A percentile compares a stretch with the other conserved stretches of the same genome.
phyloP scores from a whole-genome alignment of 2,797 vertebrate genomes.

The Thamnophis elegans region DNA sequence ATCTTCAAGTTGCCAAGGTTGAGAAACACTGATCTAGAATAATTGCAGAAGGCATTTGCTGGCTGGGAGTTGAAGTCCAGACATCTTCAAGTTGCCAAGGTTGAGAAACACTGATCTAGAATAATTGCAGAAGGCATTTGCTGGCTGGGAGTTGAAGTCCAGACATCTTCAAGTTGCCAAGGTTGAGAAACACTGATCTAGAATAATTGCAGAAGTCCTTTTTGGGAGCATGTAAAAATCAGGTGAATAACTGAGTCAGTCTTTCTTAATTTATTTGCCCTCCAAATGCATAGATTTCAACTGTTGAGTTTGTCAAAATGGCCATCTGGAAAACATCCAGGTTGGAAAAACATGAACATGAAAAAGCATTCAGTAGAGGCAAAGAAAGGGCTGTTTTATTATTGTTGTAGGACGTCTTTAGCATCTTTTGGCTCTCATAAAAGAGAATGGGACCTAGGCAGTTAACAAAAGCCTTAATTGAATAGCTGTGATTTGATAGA shows the following conservation, averaged over 20 bases:
- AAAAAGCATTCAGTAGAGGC: neutral
- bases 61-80: too few species aligned
- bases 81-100: too few species aligned
- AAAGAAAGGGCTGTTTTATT: neutral
- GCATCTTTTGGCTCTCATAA: constrained; percentile 60
- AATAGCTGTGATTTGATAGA: constrained; percentile 60
- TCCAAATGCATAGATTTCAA: neutral
- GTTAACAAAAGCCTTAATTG: constrained; percentile 68
- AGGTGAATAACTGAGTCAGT: constrained; percentile 2
- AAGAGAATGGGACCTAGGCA: constrained; percentile 71
- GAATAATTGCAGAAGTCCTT: constrained; percentile 51
- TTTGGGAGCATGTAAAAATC: constrained; percentile 50
- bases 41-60: too few species aligned
- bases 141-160: too few species aligned
- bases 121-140: too few species aligned
- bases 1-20: too few species aligned
- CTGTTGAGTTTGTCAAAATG: neutral
- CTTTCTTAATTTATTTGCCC: neutral
- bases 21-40: too few species aligned
- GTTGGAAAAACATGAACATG: constrained; percentile 17
- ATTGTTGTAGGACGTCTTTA: constrained; percentile 47
- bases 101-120: too few species aligned
- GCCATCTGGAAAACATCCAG: neutral
- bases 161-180: too few species aligned
- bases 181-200: too few species aligned